These are phyloP conservation scores for Anomalospiza imberbis DNA, from an alignment of 2,797 vertebrate genomes.

Conservation along the genomic window DNA sequence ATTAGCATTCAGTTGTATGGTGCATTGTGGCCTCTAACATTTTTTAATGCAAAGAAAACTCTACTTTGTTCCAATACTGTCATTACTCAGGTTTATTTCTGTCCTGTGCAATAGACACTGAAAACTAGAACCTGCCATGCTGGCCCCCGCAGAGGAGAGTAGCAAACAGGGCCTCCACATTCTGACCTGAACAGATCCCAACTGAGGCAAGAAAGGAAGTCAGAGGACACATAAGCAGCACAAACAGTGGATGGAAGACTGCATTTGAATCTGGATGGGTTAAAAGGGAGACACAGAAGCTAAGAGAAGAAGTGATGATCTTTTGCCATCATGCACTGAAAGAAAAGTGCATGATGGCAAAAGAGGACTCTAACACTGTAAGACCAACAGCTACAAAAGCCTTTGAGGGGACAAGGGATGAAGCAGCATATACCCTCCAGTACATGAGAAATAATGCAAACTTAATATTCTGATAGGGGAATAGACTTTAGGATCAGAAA, in stretches of 20 bases:
- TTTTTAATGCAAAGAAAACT: neutral
- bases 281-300: neutral
- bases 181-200: neutral
- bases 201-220: neutral
- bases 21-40: neutral
- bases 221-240: neutral
- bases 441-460: neutral
- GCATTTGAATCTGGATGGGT: neutral
- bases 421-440: neutral
- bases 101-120: neutral
- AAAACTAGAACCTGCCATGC: neutral
- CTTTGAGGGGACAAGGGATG: neutral
- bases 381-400: neutral
- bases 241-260: neutral
- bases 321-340: too few relatives aligned
- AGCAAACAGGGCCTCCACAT: neutral
- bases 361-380: neutral
- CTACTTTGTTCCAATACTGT: neutral
- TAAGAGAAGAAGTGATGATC: neutral
- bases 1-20: neutral
- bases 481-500: neutral
- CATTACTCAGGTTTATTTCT: neutral
- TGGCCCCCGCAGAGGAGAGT: neutral
- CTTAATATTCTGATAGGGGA: neutral
- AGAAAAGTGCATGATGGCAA: neutral